Conservation (phyloP, 2,797 vertebrate species). For the Spinus olivaceus region DNA sequence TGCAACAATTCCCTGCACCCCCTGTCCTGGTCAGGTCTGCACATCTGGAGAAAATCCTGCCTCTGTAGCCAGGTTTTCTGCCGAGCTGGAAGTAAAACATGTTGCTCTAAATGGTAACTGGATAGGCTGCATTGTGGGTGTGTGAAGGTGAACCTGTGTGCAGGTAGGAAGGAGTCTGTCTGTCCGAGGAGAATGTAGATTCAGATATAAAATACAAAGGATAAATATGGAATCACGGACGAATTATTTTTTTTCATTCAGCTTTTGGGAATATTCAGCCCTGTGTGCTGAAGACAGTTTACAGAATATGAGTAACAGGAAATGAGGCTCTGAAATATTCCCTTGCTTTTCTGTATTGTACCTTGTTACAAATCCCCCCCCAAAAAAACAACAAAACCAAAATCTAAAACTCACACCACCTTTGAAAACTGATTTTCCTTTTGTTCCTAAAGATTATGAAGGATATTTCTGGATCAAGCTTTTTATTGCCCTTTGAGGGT, state of each 20-base stretch:
- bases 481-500: not conserved
- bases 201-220: not conserved
- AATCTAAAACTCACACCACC: not conserved
- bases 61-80: not conserved
- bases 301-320: not conserved
- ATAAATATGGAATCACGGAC: not conserved
- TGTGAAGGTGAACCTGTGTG: not conserved
- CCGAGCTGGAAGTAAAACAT: fast-evolving
- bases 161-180: not conserved
- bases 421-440: not conserved
- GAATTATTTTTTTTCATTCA: not conserved
- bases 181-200: not conserved
- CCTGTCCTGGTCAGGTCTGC: not conserved
- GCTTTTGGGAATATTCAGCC: not conserved
- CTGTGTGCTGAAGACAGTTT: not conserved
- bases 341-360: not conserved
- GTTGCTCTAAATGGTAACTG: not conserved
- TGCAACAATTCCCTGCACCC: not conserved
- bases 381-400: not conserved
- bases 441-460: not conserved
- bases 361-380: not conserved
- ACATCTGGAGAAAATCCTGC: not conserved
- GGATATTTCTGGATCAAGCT: not conserved
- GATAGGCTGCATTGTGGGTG: not conserved
- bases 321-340: not conserved